phyloP scores from a whole-genome alignment of 2,888 invertebrate species.

The Julus scandinavius region DNA sequence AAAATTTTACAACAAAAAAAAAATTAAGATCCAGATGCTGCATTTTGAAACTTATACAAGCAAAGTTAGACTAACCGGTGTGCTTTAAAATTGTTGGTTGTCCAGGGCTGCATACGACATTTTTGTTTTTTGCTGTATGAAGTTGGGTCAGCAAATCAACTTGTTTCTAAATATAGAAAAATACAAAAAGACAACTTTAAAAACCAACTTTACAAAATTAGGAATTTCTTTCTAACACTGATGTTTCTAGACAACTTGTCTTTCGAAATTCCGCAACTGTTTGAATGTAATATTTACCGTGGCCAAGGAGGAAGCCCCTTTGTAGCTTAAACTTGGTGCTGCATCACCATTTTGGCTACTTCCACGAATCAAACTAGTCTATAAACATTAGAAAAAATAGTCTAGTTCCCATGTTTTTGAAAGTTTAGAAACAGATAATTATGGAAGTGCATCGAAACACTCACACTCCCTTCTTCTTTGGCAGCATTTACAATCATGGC shows the following conservation, averaged over 20 bases:
- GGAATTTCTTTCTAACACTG: too few relatives aligned
- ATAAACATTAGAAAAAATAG: not conserved
- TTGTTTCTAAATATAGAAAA: not conserved
- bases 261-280: too few relatives aligned
- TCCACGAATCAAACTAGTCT: not conserved
- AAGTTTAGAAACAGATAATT: not conserved
- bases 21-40: not conserved
- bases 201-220: not conserved
- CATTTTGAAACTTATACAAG: not conserved
- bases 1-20: not conserved
- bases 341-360: not conserved
- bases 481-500: constrained; percentile 18
- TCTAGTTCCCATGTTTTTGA: not conserved
- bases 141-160: not conserved
- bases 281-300: not conserved
- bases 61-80: not conserved
- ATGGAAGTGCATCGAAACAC: not conserved
- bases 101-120: not conserved
- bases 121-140: not conserved
- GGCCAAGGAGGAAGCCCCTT: not conserved
- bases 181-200: not conserved
- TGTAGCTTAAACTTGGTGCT: not conserved
- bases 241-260: too few relatives aligned
- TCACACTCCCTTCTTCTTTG: not conserved
- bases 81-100: not conserved